These are phyloP conservation scores for Ciona savignyi DNA, from an alignment of 23 tunicate genomes.

Conservation along the genomic window DNA sequence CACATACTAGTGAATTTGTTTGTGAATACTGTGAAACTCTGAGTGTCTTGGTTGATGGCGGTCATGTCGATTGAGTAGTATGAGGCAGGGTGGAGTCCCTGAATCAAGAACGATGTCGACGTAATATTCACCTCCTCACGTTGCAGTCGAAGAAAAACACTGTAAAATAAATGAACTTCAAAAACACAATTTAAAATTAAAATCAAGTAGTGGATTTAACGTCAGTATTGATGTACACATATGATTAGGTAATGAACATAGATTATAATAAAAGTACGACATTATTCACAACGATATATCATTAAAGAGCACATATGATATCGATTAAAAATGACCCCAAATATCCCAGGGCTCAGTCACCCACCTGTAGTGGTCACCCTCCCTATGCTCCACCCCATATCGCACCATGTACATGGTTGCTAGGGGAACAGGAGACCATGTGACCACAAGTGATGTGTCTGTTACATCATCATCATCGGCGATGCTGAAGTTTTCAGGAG, in stretches of 20 bases:
- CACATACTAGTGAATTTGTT: constrained; percentile 69
- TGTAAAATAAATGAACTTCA: constrained; percentile 11
- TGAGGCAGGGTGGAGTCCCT: constrained; percentile 60
- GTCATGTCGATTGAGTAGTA: constrained; percentile 55
- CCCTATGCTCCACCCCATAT: constrained; percentile 49
- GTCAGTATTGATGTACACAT: no score
- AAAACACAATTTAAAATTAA: no score
- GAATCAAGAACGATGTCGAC: constrained; percentile 15
- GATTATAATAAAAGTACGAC: no score
- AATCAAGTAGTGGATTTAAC: no score
- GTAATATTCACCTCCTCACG: constrained; percentile 16
- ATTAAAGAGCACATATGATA: background rate
- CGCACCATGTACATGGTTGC: constrained; percentile 44
- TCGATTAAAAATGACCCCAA: background rate
- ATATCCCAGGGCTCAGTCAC: background rate
- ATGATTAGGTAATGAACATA: no score
- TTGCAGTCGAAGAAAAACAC: constrained; percentile 33
- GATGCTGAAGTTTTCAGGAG: constrained; percentile 48
- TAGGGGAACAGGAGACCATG: constrained; percentile 73
- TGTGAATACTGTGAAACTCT: constrained; percentile 45
- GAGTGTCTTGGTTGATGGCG: constrained; percentile 67
- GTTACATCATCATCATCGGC: constrained; percentile 40
- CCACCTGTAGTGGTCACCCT: constrained; percentile 57
- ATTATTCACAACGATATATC: no score
- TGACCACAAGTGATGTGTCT: constrained; percentile 58